Base-by-base conservation (phyloP, 2,113 vertebrate species). In the Leptobrachium leishanense region DNA sequence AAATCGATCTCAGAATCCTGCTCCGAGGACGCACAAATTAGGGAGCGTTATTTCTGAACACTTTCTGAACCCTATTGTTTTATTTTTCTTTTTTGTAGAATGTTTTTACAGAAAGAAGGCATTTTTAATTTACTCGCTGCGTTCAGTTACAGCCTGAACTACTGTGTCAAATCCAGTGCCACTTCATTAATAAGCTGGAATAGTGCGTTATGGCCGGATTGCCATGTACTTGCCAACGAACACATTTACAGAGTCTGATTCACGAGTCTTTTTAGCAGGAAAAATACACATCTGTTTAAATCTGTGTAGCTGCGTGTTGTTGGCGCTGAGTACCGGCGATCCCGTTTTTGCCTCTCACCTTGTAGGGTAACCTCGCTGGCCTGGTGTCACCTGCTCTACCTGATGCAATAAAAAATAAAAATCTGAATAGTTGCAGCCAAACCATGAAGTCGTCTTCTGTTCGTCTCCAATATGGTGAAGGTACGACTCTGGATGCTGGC, bases 151-250 rank as follows among this genome's bases (percentile, higher is more conserved):
- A 13, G 11, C 4, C 55, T 64, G 62, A 64, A 6, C 62, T 64
- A 59, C 55, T 59, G 55, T 59, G 13, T 64, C 62, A 64, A 50
- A 46, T 53, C 42, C 62, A 41, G 40, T 40, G 62, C 20, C 73
- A 75, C 74, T 53, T 67, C 63, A 67, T 75, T 67, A 66, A 68
- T 76, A 76, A 42, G 3, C 2, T 44, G 39, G 42, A 46, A 66
- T 10, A 62, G 65, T 62, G 15, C 40, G 6, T 41, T 67, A 54
- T 65, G 2, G 46, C 11, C 40, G 63, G 5, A 13, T 43, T 76
- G 64, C 64, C 46, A 68, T 50, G 63, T 13, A 43, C 15, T 55
- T 50, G 41, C 64, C 64, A 43, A 12, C 43, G 12, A 44, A 8
- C 74, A 76, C 20, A 67, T 68, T 50, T n/a, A n/a, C 74, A 40